Evolutionary conservation across 2,888 invertebrate genomes (phyloP).

Genomic region (Orthosia cruda): DNA sequence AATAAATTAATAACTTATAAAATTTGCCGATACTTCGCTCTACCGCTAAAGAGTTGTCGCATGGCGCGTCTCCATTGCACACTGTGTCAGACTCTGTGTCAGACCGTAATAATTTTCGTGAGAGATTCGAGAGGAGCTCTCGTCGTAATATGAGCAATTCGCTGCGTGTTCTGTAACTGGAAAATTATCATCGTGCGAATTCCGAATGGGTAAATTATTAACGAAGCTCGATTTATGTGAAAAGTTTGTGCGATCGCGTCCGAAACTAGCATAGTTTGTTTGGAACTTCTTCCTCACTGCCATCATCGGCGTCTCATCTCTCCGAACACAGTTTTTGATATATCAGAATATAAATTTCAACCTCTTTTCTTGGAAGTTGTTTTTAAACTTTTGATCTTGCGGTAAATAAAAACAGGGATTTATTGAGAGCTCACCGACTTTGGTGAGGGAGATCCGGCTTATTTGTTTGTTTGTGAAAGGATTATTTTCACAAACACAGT

Average conservation of each 20-base stretch:
- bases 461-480: slow-evolving; percentile 50
- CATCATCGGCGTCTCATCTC: slow-evolving; percentile 75
- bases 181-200: slow-evolving; percentile 69
- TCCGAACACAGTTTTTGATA: slow-evolving; percentile 73
- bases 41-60: slow-evolving; percentile 64
- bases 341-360: slow-evolving; percentile 70
- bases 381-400: slow-evolving; percentile 62
- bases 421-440: slow-evolving; percentile 51
- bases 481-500: slow-evolving; percentile 36
- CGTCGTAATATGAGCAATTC: slow-evolving; percentile 50
- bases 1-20: slow-evolving; percentile 67
- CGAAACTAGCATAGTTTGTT: slow-evolving; percentile 80
- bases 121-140: slow-evolving; percentile 35
- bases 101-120: slow-evolving; percentile 53
- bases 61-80: slow-evolving; percentile 40
- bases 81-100: slow-evolving; percentile 54
- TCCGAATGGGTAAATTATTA: slow-evolving; percentile 84
- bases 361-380: slow-evolving; percentile 51
- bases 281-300: slow-evolving; percentile 60
- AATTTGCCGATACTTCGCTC: slow-evolving; percentile 64
- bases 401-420: slow-evolving; percentile 61
- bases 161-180: slow-evolving; percentile 60
- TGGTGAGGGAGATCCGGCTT: slow-evolving; percentile 36
- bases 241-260: slow-evolving; percentile 80
- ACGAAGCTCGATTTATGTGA: slow-evolving; percentile 84